Conservation (phyloP, 92 coral and sea anemone species). For the Porites lobata region DNA sequence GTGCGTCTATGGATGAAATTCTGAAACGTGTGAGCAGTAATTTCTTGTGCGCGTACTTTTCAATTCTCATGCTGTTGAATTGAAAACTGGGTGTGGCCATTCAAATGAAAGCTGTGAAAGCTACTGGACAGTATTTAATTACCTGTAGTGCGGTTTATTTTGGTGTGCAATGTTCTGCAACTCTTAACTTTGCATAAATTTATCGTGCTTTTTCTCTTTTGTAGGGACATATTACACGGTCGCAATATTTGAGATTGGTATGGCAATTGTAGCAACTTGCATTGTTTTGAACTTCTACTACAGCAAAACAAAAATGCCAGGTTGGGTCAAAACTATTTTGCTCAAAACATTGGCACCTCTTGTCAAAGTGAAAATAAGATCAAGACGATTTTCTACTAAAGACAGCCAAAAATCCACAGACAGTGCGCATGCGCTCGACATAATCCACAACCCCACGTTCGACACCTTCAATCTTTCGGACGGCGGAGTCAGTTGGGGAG, state of each 20-base stretch:
- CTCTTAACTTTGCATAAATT: no score
- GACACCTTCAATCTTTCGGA: slow-evolving; percentile 37
- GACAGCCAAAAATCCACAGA: slow-evolving; percentile 20
- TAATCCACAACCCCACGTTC: slow-evolving; percentile 37
- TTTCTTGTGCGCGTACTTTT: no score
- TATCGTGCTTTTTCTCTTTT: not conserved
- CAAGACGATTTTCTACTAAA: slow-evolving; percentile 5
- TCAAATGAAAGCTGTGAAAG: no score
- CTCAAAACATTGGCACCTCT: slow-evolving; percentile 65
- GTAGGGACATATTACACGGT: slow-evolving; percentile 82
- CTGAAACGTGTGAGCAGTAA: no score
- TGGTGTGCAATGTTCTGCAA: no score
- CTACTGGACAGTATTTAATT: no score
- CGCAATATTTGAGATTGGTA: slow-evolving; percentile 73
- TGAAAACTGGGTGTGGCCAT: no score
- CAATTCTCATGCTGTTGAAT: no score
- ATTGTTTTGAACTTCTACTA: slow-evolving; percentile 83
- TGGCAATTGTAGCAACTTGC: slow-evolving; percentile 81
- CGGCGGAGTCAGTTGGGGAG: slow-evolving; percentile 6
- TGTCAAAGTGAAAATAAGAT: slow-evolving; percentile 46
- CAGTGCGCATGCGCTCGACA: slow-evolving; percentile 27
- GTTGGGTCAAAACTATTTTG: slow-evolving; percentile 71
- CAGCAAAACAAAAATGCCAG: slow-evolving; percentile 83
- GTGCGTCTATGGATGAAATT: no score
- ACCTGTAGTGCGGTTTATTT: no score